Conservation (phyloP, 1,140 invertebrate species). For the Saccostrea cuccullata region DNA sequence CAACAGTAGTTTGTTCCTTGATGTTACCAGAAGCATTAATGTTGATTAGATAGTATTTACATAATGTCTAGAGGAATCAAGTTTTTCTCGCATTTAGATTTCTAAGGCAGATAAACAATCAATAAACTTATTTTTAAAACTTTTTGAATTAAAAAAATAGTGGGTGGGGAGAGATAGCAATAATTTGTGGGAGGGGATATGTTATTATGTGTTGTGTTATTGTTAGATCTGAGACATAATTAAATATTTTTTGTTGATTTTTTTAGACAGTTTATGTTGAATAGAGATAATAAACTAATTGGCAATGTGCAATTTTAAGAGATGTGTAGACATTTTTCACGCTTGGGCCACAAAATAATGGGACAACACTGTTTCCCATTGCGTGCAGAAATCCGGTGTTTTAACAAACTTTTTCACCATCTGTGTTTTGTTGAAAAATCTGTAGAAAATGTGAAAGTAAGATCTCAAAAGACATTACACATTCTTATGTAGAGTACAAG, state of each 20-base stretch:
- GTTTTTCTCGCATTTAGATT: background rate
- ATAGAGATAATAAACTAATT: background rate
- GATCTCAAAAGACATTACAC: background rate
- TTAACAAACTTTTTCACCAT: background rate
- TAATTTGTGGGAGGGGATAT: background rate
- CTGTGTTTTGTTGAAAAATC: background rate
- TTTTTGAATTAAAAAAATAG: background rate
- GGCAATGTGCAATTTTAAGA: conserved; percentile 11
- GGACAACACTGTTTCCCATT: background rate
- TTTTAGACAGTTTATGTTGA: conserved; percentile 1
- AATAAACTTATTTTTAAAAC: background rate
- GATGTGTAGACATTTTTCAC: conserved; percentile 13
- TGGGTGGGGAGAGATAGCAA: background rate
- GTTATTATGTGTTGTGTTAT: conserved; percentile 18
- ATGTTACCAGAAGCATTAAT: background rate
- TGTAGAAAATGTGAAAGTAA: background rate
- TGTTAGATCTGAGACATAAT: conserved; percentile 18
- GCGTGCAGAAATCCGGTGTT: conserved; percentile 4
- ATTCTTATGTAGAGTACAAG: background rate
- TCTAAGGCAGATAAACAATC: background rate
- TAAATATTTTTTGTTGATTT: conserved; percentile 21
- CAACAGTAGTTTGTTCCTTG: background rate
- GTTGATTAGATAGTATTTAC: background rate
- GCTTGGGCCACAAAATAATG: background rate
- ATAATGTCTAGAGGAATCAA: background rate